A percentile compares a stretch with the other conserved stretches of the same genome.
Conservation (phyloP, 2,113 vertebrate genomes). For the Pogonocichla stellata region DNA sequence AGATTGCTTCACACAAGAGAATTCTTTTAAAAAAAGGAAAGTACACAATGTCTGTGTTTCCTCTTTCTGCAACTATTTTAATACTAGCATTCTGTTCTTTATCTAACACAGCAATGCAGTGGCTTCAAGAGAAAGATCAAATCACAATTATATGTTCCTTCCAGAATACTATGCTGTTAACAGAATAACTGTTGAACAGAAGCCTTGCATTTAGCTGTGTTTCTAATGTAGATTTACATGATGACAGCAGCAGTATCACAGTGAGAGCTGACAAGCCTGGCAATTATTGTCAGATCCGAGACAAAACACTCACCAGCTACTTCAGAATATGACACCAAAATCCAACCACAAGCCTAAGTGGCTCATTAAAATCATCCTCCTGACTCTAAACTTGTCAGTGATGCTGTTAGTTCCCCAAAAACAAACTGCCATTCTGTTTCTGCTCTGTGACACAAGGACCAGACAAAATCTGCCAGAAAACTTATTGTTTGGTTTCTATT, state of each 20-base stretch:
- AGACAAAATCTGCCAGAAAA: background rate
- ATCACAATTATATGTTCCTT: background rate
- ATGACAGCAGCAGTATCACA: background rate
- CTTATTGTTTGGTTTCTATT: background rate
- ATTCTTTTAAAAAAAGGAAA: background rate
- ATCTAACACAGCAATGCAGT: background rate
- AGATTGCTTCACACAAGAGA: background rate
- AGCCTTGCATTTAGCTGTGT: background rate
- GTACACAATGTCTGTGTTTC: background rate
- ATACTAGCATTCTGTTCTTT: background rate
- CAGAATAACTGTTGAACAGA: background rate
- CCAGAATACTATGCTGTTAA: background rate
- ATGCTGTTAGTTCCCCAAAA: background rate
- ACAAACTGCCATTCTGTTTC: constrained; percentile 10
- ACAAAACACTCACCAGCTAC: constrained; percentile 16
- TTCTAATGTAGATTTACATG: background rate
- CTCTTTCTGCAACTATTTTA: background rate
- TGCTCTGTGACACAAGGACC: background rate
- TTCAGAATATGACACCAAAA: constrained; percentile 17
- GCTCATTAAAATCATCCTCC: constrained; percentile 10
- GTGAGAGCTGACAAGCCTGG: constrained; percentile 9
- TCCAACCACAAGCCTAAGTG: background rate
- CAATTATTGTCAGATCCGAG: constrained; percentile 14
- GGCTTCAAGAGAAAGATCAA: background rate
- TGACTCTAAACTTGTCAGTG: background rate